Evolutionary conservation across 23 tunicate genomes (phyloP).

Genomic region (Trididemnum nubilum): DNA sequence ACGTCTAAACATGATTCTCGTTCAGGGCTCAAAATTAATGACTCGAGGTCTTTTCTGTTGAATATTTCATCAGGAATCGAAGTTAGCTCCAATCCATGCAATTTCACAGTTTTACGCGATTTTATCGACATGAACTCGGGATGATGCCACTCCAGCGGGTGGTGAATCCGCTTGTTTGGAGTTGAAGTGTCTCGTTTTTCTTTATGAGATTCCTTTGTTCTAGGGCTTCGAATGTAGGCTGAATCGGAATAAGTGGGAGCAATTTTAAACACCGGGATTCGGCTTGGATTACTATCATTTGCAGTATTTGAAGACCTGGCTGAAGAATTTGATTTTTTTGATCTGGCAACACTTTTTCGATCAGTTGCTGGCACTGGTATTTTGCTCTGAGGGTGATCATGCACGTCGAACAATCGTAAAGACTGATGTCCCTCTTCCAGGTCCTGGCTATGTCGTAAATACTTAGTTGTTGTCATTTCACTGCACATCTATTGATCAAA

Average conservation of each 20-base stretch:
- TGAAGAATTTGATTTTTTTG: not conserved
- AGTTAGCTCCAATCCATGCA: slow-evolving; percentile 59
- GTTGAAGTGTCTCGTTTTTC: not conserved
- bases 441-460: no score
- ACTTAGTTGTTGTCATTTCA: no score
- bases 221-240: not conserved
- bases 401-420: slow-evolving; percentile 6
- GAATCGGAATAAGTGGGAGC: not conserved
- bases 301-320: not conserved
- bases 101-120: slow-evolving; percentile 28
- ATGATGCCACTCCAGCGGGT: not conserved
- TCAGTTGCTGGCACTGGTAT: slow-evolving; percentile 21
- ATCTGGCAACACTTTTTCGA: not conserved
- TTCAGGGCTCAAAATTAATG: slow-evolving; percentile 68
- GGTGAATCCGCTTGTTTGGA: not conserved
- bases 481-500: no score
- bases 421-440: slow-evolving; percentile 9
- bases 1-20: slow-evolving; percentile 77
- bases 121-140: not conserved
- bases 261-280: slow-evolving; percentile 6
- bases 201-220: not conserved
- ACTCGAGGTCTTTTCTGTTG: slow-evolving; percentile 36
- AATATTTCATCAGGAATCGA: slow-evolving; percentile 35
- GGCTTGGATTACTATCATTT: not conserved
- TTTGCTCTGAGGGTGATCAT: not conserved